These are phyloP conservation scores for Poecilus cupreus DNA, from an alignment of 2,888 invertebrate species.

Conservation along the genomic window DNA sequence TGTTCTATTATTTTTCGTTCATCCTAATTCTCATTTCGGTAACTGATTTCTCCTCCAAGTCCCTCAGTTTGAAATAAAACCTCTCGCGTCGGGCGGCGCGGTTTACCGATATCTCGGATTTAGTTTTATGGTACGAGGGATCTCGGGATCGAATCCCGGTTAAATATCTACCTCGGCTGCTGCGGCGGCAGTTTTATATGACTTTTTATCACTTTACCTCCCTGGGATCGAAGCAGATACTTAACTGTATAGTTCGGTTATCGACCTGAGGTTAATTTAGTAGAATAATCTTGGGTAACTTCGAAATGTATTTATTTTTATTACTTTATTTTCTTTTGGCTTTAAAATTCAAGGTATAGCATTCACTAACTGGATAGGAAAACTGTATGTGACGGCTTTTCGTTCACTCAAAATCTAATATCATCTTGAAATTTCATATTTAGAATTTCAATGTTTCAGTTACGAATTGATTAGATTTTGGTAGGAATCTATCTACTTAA, in stretches of 20 bases:
- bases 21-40: too few relatives aligned
- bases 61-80: background rate
- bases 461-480: too few relatives aligned
- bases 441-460: too few relatives aligned
- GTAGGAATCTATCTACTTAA: too few relatives aligned
- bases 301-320: background rate
- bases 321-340: background rate
- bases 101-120: constrained; percentile 60
- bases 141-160: constrained; percentile 51
- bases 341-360: too few relatives aligned
- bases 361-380: too few relatives aligned
- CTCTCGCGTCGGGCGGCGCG: constrained; percentile 19
- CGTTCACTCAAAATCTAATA: too few relatives aligned
- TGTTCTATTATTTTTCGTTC: too few relatives aligned
- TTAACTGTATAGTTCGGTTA: constrained; percentile 35
- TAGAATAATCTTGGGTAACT: background rate
- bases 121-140: constrained; percentile 56
- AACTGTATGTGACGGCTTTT: too few relatives aligned
- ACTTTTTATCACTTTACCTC: constrained; percentile 57
- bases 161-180: constrained; percentile 46
- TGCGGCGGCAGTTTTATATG: constrained; percentile 55
- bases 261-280: background rate
- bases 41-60: too few relatives aligned
- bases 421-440: too few relatives aligned
- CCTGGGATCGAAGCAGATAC: constrained; percentile 8